Evolutionary conservation across 2,797 vertebrate genomes (phyloP).

Genomic region (Tachyglossus aculeatus): DNA sequence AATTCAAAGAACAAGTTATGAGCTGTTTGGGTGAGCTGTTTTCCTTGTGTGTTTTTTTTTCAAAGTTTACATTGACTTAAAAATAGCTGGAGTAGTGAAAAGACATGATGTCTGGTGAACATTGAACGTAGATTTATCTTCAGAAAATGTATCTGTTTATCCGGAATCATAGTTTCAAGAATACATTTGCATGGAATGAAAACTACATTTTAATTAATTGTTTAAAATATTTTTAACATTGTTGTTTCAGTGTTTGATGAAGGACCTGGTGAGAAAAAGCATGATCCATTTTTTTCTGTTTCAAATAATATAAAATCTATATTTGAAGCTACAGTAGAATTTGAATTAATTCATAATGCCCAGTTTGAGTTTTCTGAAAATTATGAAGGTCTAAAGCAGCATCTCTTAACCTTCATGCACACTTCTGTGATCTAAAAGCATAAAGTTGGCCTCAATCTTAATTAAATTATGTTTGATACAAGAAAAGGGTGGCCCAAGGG

Average conservation of each 20-base stretch:
- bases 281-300: neutral
- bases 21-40: constrained; percentile 9
- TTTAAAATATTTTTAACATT: neutral
- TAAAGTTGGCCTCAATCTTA: neutral
- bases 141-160: constrained; percentile 37
- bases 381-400: neutral
- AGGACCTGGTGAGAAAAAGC: neutral
- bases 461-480: neutral
- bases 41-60: constrained; percentile 15
- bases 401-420: neutral
- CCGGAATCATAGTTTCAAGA: constrained; percentile 35
- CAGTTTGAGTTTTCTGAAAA: neutral
- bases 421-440: neutral
- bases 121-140: constrained; percentile 33
- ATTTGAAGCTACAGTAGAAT: neutral
- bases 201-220: no score
- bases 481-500: neutral
- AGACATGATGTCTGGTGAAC: neutral
- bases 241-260: no score
- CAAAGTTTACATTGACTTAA: constrained; percentile 46
- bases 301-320: neutral
- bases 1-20: neutral
- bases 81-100: constrained; percentile 32
- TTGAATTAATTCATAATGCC: neutral
- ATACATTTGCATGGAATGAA: constrained; percentile 7